Evolutionary conservation across 2,797 vertebrate genomes (phyloP).

Genomic region (Tenualosa ilisha): DNA sequence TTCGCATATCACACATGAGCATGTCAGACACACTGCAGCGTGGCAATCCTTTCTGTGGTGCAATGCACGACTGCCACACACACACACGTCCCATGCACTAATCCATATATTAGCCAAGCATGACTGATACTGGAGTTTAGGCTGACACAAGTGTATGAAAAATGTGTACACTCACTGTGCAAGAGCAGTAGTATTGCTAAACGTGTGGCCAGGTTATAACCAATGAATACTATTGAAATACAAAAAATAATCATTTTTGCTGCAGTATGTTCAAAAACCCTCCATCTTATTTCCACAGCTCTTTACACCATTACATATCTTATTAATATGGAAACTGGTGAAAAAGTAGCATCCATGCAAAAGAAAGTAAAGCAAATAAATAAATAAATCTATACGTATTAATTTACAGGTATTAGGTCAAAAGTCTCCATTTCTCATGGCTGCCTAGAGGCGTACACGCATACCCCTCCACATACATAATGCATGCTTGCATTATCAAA

Average conservation of each 20-base stretch:
- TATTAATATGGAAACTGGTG: not conserved
- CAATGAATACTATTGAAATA: not conserved
- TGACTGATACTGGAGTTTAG: not conserved
- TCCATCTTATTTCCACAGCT: not conserved
- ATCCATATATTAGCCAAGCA: not conserved
- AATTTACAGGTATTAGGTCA: not conserved
- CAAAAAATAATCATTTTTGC: not conserved
- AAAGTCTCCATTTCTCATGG: not conserved
- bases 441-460: not conserved
- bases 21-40: not conserved
- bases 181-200: not conserved
- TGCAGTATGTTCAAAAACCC: not conserved
- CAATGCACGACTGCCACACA: not conserved
- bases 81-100: not conserved
- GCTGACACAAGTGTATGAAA: not conserved
- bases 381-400: not conserved
- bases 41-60: not conserved
- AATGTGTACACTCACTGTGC: not conserved
- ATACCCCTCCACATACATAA: not conserved
- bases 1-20: not conserved
- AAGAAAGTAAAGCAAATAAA: not conserved
- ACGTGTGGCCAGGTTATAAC: not conserved
- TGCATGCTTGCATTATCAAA: not conserved
- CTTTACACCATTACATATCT: not conserved
- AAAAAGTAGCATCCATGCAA: not conserved